These are phyloP conservation scores for Cerastis rubricosa DNA, from an alignment of 2,888 invertebrate genomes.

Conservation along the genomic window DNA sequence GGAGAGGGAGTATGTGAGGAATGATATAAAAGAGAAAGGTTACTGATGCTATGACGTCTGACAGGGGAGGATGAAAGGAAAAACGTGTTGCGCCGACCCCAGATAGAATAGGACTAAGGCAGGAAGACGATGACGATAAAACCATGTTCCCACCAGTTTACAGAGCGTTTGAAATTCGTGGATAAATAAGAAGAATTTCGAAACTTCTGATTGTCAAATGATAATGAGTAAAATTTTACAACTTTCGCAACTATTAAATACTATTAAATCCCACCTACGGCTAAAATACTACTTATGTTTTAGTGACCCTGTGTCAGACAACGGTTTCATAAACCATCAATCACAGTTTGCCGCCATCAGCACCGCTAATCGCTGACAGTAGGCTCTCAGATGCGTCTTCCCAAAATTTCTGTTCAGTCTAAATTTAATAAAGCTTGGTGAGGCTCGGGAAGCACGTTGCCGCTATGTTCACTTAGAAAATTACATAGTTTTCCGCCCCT, in stretches of 20 bases:
- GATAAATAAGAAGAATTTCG: background rate
- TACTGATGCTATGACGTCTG: too few species aligned
- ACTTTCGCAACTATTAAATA: slow-evolving; percentile 1
- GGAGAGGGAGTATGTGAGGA: too few species aligned
- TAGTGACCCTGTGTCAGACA: background rate
- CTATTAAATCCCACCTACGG: background rate
- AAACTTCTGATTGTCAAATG: background rate
- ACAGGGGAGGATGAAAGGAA: too few species aligned
- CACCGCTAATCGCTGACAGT: slow-evolving; percentile 32
- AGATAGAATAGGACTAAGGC: too few species aligned
- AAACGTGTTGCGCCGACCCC: too few species aligned
- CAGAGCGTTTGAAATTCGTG: background rate
- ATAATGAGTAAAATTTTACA: too few species aligned
- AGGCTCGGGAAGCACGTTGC: slow-evolving; percentile 51
- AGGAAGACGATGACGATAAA: too few species aligned
- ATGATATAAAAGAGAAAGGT: too few species aligned
- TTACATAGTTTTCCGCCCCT: slow-evolving; percentile 58
- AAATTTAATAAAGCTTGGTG: slow-evolving; percentile 65
- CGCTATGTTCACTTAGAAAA: slow-evolving; percentile 63
- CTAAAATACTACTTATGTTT: background rate
- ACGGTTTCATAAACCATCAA: background rate
- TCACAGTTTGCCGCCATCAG: background rate
- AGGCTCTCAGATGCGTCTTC: slow-evolving; percentile 1
- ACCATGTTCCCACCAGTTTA: background rate
- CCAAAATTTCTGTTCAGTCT: slow-evolving; percentile 58